Evolutionary conservation across 2,888 invertebrate species (phyloP).

Genomic region (Marronus borbonicus): DNA sequence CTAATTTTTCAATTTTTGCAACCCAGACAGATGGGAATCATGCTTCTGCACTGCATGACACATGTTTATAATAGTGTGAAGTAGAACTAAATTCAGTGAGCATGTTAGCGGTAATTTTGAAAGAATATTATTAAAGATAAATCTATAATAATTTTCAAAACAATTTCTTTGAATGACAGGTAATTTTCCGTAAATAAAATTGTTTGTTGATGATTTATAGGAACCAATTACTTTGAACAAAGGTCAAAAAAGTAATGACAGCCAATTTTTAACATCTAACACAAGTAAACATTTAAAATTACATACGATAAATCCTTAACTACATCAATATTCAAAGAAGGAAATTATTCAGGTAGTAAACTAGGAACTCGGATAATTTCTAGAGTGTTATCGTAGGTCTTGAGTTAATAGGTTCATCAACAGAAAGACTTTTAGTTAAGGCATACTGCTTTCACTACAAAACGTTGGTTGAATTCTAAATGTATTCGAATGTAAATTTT

Average conservation of each 20-base stretch:
- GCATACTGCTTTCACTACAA: constrained; percentile 19
- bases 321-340: background rate
- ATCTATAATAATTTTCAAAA: too few relatives aligned
- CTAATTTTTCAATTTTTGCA: background rate
- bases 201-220: too few relatives aligned
- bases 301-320: background rate
- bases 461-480: constrained; percentile 11
- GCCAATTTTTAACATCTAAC: too few relatives aligned
- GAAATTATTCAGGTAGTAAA: background rate
- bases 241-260: too few relatives aligned
- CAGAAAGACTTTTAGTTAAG: constrained; percentile 19
- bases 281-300: too few relatives aligned
- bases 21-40: background rate
- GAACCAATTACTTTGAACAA: too few relatives aligned
- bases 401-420: constrained; percentile 24
- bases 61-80: background rate
- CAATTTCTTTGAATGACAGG: too few relatives aligned
- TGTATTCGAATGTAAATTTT: constrained; percentile 4
- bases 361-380: constrained; percentile 6
- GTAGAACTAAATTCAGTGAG: background rate
- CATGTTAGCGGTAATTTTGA: background rate
- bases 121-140: background rate
- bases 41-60: background rate
- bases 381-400: constrained; percentile 17
- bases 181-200: too few relatives aligned